These are phyloP conservation scores for Oreochromis niloticus DNA, from an alignment of 2,113 vertebrate genomes.

Conservation along the genomic window DNA sequence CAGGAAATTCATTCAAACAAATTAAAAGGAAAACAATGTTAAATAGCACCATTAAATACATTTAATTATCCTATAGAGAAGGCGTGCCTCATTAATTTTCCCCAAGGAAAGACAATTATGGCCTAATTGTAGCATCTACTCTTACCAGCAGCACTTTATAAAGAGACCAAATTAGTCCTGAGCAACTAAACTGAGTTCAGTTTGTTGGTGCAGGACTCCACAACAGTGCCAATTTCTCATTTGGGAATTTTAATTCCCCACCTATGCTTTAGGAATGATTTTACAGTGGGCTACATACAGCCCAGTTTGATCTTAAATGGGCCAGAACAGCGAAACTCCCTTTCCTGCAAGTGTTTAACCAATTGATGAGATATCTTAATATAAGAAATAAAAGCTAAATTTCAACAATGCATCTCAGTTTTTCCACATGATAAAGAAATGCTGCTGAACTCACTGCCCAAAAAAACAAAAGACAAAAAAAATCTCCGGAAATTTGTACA, in stretches of 20 bases:
- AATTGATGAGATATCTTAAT: not conserved
- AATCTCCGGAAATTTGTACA: not conserved
- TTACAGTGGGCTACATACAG: not conserved
- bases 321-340: not conserved
- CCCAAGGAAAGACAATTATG: not conserved
- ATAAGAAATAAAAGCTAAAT: not conserved
- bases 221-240: not conserved
- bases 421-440: not conserved
- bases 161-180: not conserved
- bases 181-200: not conserved
- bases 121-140: fast-evolving
- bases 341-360: not conserved
- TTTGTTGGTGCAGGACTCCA: not conserved
- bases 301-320: not conserved
- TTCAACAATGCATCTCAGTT: not conserved
- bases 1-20: not conserved
- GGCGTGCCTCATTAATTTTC: fast-evolving
- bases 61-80: not conserved
- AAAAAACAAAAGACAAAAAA: not conserved
- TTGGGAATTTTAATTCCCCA: not conserved
- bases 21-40: not conserved
- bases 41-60: not conserved
- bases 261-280: not conserved
- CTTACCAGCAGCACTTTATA: not conserved
- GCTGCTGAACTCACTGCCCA: not conserved